Evolutionary conservation across 2,888 invertebrate species (phyloP).

Genomic region (Nephrotoma guestfalica): DNA sequence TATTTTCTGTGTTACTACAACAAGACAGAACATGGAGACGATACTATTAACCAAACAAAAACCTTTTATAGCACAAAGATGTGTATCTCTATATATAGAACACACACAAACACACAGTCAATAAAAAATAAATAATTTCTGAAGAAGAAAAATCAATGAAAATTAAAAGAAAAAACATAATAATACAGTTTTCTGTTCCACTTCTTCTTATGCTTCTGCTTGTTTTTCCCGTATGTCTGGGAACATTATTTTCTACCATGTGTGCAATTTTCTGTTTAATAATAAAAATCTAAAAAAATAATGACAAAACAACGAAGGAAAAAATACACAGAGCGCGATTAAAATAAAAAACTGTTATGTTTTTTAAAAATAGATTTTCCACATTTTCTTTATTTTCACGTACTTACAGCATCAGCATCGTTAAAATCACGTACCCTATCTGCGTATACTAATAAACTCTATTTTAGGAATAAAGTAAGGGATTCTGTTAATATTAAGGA

Average conservation of each 20-base stretch:
- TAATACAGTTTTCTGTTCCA: neutral
- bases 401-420: neutral
- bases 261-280: neutral
- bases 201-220: neutral
- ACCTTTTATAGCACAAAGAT: neutral
- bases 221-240: neutral
- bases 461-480: neutral
- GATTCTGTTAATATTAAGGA: neutral
- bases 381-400: neutral
- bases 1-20: neutral
- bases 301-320: neutral
- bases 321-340: neutral
- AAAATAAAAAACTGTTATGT: neutral
- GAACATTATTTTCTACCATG: neutral
- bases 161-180: neutral
- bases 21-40: neutral
- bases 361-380: neutral
- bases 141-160: neutral
- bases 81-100: neutral
- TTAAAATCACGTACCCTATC: neutral
- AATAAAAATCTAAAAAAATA: neutral
- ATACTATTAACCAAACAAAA: neutral
- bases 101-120: neutral
- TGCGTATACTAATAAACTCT: neutral
- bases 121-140: neutral